phyloP scores from a whole-genome alignment of 1,140 invertebrate species.

The Drosophila hydei region DNA sequence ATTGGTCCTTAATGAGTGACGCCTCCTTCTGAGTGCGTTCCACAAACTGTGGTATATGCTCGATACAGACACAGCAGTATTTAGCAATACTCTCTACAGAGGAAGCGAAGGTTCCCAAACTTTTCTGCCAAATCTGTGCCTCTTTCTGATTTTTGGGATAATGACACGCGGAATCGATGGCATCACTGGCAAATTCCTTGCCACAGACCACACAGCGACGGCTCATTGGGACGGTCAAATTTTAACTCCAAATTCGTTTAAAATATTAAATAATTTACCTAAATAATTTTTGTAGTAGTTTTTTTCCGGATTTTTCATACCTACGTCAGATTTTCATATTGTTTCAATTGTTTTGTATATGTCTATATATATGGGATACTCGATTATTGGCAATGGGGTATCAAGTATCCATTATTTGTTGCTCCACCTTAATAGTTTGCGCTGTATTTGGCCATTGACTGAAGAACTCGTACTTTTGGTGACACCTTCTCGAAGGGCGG shows the following conservation, averaged over 20 bases:
- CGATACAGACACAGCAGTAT: conserved; percentile 62
- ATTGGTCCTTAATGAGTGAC: conserved; percentile 9
- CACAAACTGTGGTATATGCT: conserved; percentile 68
- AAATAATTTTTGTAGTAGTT: no score
- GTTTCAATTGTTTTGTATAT: not conserved
- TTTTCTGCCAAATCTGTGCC: conserved; percentile 60
- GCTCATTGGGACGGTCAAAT: conserved; percentile 10
- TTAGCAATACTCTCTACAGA: conserved; percentile 41
- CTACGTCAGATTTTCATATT: not conserved
- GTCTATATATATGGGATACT: not conserved
- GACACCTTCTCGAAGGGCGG: no score
- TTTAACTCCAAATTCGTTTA: conserved; percentile 9
- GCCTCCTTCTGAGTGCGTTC: conserved; percentile 46
- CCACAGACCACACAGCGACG: conserved; percentile 67
- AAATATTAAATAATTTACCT: conserved; percentile 9
- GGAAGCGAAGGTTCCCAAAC: conserved; percentile 48
- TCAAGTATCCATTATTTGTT: no score
- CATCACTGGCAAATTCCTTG: conserved; percentile 4
- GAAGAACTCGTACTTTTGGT: not conserved
- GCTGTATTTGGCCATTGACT: not conserved
- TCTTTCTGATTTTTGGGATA: conserved; percentile 58
- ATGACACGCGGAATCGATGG: conserved; percentile 35
- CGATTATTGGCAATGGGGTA: no score
- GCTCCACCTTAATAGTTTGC: conserved; percentile 13
- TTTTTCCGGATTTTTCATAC: no score